These are phyloP conservation scores for Notospermus geniculatus DNA, from an alignment of 1,140 invertebrate genomes.

Conservation along the genomic window DNA sequence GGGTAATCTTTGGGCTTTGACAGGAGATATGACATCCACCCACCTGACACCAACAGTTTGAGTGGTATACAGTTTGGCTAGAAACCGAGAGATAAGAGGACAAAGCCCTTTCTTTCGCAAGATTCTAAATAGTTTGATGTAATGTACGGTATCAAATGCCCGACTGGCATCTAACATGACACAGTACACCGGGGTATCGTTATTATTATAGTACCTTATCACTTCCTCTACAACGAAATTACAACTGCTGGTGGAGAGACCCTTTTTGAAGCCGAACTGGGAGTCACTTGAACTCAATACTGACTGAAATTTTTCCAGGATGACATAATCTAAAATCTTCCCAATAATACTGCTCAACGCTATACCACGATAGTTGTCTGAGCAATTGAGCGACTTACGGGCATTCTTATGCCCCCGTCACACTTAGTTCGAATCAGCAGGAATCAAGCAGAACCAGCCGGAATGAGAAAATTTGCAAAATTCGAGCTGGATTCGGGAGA, in stretches of 20 bases:
- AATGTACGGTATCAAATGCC: not conserved
- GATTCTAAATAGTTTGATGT: not conserved
- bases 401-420: too few species aligned
- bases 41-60: not conserved
- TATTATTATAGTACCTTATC: too few species aligned
- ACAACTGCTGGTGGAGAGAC: not conserved
- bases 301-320: not conserved
- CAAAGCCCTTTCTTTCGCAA: not conserved
- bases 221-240: not conserved
- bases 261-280: not conserved
- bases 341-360: too few species aligned
- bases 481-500: too few species aligned
- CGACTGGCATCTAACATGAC: not conserved
- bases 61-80: not conserved
- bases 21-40: not conserved
- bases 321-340: too few species aligned
- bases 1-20: too few species aligned
- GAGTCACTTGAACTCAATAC: not conserved
- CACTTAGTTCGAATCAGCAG: too few species aligned
- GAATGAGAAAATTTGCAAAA: too few species aligned
- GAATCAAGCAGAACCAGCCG: too few species aligned
- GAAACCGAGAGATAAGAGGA: not conserved
- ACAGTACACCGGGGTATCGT: too few species aligned
- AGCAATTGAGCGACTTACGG: too few species aligned
- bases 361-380: too few species aligned